phyloP scores from a whole-genome alignment of 2,797 vertebrate species.

The Rhinogobio ventralis region DNA sequence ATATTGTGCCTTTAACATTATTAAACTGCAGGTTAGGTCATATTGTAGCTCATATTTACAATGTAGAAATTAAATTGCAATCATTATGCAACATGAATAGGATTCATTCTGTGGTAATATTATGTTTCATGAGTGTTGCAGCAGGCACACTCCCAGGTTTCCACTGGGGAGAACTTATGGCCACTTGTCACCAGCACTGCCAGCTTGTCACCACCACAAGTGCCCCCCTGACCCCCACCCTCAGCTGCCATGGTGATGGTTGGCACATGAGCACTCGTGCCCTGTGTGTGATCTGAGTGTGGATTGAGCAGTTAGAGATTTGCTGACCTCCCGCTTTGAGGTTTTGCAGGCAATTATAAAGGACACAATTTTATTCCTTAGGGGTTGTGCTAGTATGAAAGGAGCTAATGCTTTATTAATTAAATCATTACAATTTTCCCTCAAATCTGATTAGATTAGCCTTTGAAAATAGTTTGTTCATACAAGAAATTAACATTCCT shows the following conservation, averaged over 20 bases:
- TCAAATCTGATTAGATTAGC: not conserved
- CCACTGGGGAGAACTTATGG: constrained; percentile 46
- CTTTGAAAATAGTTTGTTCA: not conserved
- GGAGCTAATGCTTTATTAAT: constrained; percentile 2
- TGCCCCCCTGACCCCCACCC: constrained; percentile 8
- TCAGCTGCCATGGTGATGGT: constrained; percentile 28
- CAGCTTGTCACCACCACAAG: constrained; percentile 34
- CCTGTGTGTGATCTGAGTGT: constrained; percentile 23
- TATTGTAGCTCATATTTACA: not conserved
- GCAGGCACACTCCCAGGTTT: constrained; percentile 37
- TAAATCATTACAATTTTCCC: not conserved
- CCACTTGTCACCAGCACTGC: constrained; percentile 19
- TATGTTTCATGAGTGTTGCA: constrained; percentile 40
- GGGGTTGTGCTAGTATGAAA: not conserved
- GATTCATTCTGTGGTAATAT: constrained; percentile 2
- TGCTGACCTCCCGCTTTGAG: not conserved
- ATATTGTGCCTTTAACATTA: not conserved
- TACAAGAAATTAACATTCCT: not conserved
- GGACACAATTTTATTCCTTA: not conserved
- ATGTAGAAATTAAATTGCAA: not conserved
- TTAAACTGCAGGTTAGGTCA: not conserved
- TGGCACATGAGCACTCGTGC: constrained; percentile 13
- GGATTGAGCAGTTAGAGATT: not conserved
- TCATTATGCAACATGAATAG: not conserved
- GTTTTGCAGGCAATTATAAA: not conserved